phyloP scores from a whole-genome alignment of 2,888 invertebrate species.

The Eristalinus aeneus region DNA sequence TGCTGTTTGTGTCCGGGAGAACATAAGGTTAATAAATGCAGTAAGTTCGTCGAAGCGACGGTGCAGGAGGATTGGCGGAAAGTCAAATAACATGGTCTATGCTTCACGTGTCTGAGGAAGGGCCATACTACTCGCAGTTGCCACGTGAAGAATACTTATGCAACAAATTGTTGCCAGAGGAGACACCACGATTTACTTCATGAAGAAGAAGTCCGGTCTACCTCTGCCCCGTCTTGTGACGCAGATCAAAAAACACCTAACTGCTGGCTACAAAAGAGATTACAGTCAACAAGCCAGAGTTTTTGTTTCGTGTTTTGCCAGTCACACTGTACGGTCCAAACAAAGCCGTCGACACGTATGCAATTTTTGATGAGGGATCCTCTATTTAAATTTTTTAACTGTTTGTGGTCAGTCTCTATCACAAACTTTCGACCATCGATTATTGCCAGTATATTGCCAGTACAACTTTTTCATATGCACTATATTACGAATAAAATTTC shows the following conservation, averaged over 20 bases:
- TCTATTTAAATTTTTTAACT: slow-evolving; percentile 62
- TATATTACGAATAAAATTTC: slow-evolving; percentile 74
- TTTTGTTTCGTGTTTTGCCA: background rate
- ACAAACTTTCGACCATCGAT: slow-evolving; percentile 52
- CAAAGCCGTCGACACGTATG: background rate
- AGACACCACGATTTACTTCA: too few relatives aligned
- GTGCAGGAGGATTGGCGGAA: background rate
- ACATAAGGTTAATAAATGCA: background rate
- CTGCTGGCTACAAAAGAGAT: too few relatives aligned
- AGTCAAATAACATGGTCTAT: background rate
- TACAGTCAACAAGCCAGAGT: background rate
- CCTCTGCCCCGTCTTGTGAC: too few relatives aligned
- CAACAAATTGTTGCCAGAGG: too few relatives aligned
- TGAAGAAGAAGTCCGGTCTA: too few relatives aligned
- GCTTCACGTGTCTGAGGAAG: too few relatives aligned
- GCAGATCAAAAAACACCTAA: too few relatives aligned
- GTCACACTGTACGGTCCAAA: background rate
- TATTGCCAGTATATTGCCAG: slow-evolving; percentile 78
- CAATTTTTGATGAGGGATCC: slow-evolving; percentile 72
- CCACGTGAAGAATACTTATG: too few relatives aligned
- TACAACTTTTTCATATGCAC: slow-evolving; percentile 77
- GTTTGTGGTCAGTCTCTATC: too few relatives aligned
- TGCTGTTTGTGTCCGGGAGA: slow-evolving; percentile 4
- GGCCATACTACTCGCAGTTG: too few relatives aligned
- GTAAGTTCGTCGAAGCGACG: background rate